Evolutionary conservation across 2,797 vertebrate species (phyloP).

Genomic region (Holocentrus rufus): DNA sequence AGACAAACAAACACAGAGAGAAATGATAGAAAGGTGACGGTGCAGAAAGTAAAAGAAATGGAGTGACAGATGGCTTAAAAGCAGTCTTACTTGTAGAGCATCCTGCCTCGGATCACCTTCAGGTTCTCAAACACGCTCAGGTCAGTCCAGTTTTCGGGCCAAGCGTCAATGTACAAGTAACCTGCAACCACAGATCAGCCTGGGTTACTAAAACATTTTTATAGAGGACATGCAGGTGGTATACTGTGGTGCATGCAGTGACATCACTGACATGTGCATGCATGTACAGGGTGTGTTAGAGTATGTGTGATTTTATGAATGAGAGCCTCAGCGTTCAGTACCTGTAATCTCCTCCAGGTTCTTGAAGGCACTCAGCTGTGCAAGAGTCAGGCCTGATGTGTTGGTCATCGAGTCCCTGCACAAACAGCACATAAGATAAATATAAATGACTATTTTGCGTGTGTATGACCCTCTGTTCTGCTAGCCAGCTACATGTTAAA

Average conservation of each 20-base stretch:
- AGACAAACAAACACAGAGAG: background rate
- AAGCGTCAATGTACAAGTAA: constrained; percentile 92
- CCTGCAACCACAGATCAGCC: constrained; percentile 76
- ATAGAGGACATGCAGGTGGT: background rate
- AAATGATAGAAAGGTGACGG: background rate
- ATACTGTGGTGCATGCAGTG: too few species aligned
- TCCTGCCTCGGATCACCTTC: constrained; percentile 89
- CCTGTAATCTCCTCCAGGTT: constrained; percentile 95
- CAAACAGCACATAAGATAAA: background rate
- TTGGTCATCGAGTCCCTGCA: constrained; percentile 82
- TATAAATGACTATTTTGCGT: background rate
- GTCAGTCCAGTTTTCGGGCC: constrained; percentile 84
- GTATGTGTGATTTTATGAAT: too few species aligned
- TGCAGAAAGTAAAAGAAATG: background rate
- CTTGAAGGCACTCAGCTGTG: constrained; percentile 86
- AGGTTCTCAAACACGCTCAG: constrained; percentile 93
- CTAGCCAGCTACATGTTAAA: too few species aligned
- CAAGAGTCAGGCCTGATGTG: constrained; percentile 79
- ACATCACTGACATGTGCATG: too few species aligned
- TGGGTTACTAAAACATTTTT: background rate
- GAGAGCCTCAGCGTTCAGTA: constrained; percentile 52
- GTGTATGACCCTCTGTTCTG: too few species aligned
- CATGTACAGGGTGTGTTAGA: too few species aligned
- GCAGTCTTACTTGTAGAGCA: constrained; percentile 89
- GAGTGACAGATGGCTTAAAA: background rate